Evolutionary conservation across 1,140 invertebrate genomes (phyloP), one percentile per base, ranked within the genome.

Genomic region (Coelopa frigida): DNA sequence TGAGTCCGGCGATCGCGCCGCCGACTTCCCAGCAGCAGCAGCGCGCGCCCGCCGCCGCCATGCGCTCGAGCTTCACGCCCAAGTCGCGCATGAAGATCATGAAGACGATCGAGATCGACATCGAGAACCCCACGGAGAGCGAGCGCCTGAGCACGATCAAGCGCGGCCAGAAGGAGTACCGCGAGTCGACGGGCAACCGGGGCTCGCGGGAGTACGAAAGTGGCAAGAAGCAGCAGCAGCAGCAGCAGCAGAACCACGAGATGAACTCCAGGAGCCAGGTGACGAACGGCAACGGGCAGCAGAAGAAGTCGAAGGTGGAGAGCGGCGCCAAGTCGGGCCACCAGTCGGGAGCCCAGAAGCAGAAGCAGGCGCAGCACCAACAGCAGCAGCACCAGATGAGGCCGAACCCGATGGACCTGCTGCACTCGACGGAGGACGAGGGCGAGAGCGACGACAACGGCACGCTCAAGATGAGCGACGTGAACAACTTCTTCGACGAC

Each of bases 1-100:
- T 67, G 4, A 63, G 58, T 44, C 63, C 57, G n/a, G 48, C 53
- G 1, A 20, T 48, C 21, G 43, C 43, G n/a, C 52, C 49, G 15
- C 54, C 51, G 11, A 52, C 51, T 38, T 49, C 53, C 3, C 44
- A 52, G 6, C 31, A 44, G n/a, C 46, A 48, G n/a, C 49, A 51
- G 14, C 54, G 52, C 1, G 39, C 35, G 22, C 32, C 23, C 37
- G 26, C 39, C 2, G 52, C 23, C 51, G 53, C 41, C 59, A 50
- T 44, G 38, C 56, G 46, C 49, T 55, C 38, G 2, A 46, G 47
- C 21, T 66, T 61, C 12, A 67, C 63, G 11, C 63, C 63, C 37
- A 68, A 68, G 42, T 67, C 64, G 3, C 55, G 64, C 31, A 67
- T 67, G 63, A 67, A 68, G 51, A 67, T 68, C 17, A 68, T 68